Percentiles rank a stretch among this genome's conserved stretches.
Conservation (phyloP, 2,888 invertebrate species). For the Lasioglossum oenotherae region DNA sequence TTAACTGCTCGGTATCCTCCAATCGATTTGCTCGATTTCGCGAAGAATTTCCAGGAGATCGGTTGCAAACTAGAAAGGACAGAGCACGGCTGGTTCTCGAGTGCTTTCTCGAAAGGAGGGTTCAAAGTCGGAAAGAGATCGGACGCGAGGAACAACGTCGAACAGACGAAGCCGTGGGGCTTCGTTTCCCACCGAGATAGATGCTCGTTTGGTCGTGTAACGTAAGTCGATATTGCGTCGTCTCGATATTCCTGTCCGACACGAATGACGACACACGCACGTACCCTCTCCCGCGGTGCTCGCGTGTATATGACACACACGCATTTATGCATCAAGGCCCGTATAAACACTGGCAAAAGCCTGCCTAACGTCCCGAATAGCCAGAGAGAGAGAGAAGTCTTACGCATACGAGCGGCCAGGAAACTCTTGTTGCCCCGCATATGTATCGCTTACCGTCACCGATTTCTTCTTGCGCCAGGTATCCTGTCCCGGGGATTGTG, state of each 20-base stretch:
- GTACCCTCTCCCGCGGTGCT: constrained; percentile 31
- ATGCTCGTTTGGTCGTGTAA: constrained; percentile 83
- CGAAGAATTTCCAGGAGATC: neutral
- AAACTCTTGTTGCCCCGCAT: constrained; percentile 80
- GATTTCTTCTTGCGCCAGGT: constrained; percentile 81
- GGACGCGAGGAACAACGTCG: constrained; percentile 56
- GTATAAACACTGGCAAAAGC: constrained; percentile 44
- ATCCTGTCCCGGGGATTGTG: constrained; percentile 80
- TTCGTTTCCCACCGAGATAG: constrained; percentile 85
- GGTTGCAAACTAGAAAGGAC: neutral
- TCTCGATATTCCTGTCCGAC: constrained; percentile 79
- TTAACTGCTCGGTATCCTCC: neutral
- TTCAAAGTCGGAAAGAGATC: constrained; percentile 57
- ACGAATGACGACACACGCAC: constrained; percentile 63
- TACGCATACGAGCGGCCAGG: constrained; percentile 81
- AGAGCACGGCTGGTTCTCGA: neutral
- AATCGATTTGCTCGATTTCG: neutral
- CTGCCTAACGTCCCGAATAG: constrained; percentile 62
- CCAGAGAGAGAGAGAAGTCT: constrained; percentile 78
- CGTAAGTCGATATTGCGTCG: constrained; percentile 83
- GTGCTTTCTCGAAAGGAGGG: constrained; percentile 19
- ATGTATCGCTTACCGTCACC: constrained; percentile 83
- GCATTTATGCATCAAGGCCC: constrained; percentile 6
- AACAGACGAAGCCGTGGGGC: constrained; percentile 76
- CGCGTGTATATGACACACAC: constrained; percentile 32